Evolutionary conservation across 1,140 invertebrate species (phyloP), one percentile per base, ranked within the genome.

Genomic region (Lucilia sericata): DNA sequence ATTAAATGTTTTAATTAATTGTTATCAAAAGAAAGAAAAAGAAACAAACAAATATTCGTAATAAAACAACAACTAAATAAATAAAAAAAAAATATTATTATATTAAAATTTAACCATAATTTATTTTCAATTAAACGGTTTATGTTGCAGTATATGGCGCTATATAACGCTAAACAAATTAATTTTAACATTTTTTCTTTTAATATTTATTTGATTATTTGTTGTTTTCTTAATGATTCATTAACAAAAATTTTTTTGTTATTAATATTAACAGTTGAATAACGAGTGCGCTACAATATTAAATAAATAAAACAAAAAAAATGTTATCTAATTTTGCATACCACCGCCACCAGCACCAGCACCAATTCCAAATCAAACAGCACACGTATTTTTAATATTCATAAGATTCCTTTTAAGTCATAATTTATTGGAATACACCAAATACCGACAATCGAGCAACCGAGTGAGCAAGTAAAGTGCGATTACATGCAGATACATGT

Each of bases 321-420:
- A 47, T 78, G 75, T 78, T 78, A 78, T 78, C 34, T 78, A 78
- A 78, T 78, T 78, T 42, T 78, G 75, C 75, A 78, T 78, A 78
- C 14, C 36, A 34, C 30, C 74, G 10, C 13, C 55, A 60, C 55
- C 55, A 30, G 25, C 25, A 30, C 25, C 25, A n/a, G n/a, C n/a
- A n/a, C n/a, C n/a, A n/a, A n/a, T n/a, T 30, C 25, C 25, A 30
- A 30, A 30, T 30, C 25, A 60, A 60, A 13, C 12, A 75, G 12
- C 74, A 78, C 75, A 47, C 34, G 36, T 10, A 21, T 21, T 25
- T 30, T 60, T 60, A n/a, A 34, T 36, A 34, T 34, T 36, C 34
- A 76, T 17, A 76, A 34, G 74, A 42, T 78, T 78, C 75, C 75
- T 78, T 78, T 78, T 78, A 42, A 19, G 65, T 70, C 65, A 70